Evolutionary conservation across 2,888 invertebrate species (phyloP).

Genomic region (Frankliniella fusca): DNA sequence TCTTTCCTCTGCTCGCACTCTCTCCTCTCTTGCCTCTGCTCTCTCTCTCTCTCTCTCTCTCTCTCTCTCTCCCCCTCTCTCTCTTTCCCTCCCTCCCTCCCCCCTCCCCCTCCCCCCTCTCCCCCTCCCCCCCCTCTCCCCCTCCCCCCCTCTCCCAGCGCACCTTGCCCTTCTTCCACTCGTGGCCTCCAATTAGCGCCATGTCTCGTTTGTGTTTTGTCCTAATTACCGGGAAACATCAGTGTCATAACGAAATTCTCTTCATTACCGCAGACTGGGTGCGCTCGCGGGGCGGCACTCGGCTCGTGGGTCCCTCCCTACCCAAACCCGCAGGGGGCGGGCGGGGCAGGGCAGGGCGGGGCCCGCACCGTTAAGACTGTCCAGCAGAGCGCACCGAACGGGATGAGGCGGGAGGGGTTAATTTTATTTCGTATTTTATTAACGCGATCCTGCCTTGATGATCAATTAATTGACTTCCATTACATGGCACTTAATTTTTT

Average conservation of each 20-base stretch:
- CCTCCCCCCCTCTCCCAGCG: background rate
- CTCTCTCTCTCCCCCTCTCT: conserved; percentile 3
- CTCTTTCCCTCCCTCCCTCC: background rate
- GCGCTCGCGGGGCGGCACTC: background rate
- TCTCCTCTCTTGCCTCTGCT: background rate
- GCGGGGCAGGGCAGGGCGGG: background rate
- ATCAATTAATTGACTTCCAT: too few relatives aligned
- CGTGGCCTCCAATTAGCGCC: too few relatives aligned
- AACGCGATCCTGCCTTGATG: too few relatives aligned
- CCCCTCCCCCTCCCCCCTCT: background rate
- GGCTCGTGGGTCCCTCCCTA: background rate
- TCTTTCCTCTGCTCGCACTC: conserved; percentile 19
- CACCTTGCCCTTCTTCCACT: background rate
- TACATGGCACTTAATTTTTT: too few relatives aligned
- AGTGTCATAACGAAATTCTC: too few relatives aligned
- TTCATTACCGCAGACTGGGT: too few relatives aligned
- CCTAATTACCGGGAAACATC: too few relatives aligned
- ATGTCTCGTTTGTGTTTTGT: too few relatives aligned
- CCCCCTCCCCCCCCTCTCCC: background rate
- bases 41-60: background rate
- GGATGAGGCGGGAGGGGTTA: too few relatives aligned
- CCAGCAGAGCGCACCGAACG: too few relatives aligned
- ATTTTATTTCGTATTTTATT: too few relatives aligned
- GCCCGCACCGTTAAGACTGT: too few relatives aligned
- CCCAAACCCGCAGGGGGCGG: background rate